Percentiles rank a stretch among this genome's conserved stretches.
Evolutionary conservation across 2,797 vertebrate genomes (phyloP).

Genomic region (Malurus leucopterus): DNA sequence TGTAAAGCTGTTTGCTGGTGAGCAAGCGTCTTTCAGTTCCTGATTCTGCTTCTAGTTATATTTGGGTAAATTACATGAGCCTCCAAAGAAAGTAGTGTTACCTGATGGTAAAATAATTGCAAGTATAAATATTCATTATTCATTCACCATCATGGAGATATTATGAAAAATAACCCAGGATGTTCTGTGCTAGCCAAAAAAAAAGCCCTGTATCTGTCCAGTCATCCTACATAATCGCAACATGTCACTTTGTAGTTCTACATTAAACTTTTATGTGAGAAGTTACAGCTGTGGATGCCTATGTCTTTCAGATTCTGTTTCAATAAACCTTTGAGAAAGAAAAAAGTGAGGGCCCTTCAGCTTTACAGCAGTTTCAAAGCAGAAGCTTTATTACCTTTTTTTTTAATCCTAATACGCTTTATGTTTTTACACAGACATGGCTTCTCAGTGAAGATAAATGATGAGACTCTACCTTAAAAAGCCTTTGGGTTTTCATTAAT

Average conservation of each 20-base stretch:
- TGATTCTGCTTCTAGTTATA: neutral
- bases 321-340: constrained; percentile 49
- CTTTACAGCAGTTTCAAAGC: constrained; percentile 59
- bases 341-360: constrained; percentile 35
- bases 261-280: constrained; percentile 46
- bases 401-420: constrained; percentile 13
- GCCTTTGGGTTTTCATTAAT: constrained; percentile 57
- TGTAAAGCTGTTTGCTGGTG: neutral
- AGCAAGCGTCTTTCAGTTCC: neutral
- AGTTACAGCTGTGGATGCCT: constrained; percentile 50
- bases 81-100: neutral
- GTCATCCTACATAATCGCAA: constrained; percentile 6
- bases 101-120: neutral
- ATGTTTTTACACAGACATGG: constrained; percentile 34
- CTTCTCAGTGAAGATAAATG: constrained; percentile 55
- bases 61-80: neutral
- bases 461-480: constrained; percentile 51
- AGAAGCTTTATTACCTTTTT: constrained; percentile 51
- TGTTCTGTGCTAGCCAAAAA: neutral
- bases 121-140: neutral
- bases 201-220: neutral
- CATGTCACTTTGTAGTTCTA: constrained; percentile 34
- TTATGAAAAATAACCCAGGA: constrained; percentile 7
- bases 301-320: constrained; percentile 30
- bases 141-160: neutral